Evolutionary conservation across 2,113 vertebrate genomes (phyloP).

Genomic region (Holacanthus passer): DNA sequence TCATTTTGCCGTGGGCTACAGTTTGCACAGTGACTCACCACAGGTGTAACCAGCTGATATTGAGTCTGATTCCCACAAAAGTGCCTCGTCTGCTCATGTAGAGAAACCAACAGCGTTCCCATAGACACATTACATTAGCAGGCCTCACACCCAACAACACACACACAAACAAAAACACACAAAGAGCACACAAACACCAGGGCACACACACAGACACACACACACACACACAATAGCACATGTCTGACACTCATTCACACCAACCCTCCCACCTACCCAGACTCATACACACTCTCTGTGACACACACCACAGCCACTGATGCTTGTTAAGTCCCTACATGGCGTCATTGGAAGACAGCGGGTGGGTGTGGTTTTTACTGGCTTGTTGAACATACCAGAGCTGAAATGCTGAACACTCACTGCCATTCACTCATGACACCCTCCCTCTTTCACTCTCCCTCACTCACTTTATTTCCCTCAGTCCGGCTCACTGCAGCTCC

Average conservation of each 20-base stretch:
- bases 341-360: slow-evolving; percentile 56
- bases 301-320: slow-evolving; percentile 43
- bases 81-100: not conserved
- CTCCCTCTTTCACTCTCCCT: slow-evolving; percentile 15
- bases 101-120: not conserved
- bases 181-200: slow-evolving; percentile 10
- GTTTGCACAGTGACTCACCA: slow-evolving; percentile 59
- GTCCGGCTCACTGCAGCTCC: slow-evolving; percentile 6
- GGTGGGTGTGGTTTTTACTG: slow-evolving; percentile 74
- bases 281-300: not conserved
- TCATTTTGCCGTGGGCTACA: not conserved
- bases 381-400: slow-evolving; percentile 70
- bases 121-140: not conserved
- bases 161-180: slow-evolving; percentile 7
- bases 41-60: not conserved
- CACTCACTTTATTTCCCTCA: slow-evolving; percentile 17
- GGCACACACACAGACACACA: not conserved
- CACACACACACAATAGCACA: slow-evolving; percentile 7
- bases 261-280: not conserved
- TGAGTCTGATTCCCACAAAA: slow-evolving; percentile 37
- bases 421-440: slow-evolving; percentile 31
- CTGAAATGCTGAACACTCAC: slow-evolving; percentile 55
- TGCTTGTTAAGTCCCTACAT: slow-evolving; percentile 44
- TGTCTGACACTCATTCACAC: not conserved
- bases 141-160: slow-evolving; percentile 10